Evolutionary conservation across 2,797 vertebrate genomes (phyloP), one percentile per base, ranked within the genome.

Genomic region (Podarcis lilfordi): DNA sequence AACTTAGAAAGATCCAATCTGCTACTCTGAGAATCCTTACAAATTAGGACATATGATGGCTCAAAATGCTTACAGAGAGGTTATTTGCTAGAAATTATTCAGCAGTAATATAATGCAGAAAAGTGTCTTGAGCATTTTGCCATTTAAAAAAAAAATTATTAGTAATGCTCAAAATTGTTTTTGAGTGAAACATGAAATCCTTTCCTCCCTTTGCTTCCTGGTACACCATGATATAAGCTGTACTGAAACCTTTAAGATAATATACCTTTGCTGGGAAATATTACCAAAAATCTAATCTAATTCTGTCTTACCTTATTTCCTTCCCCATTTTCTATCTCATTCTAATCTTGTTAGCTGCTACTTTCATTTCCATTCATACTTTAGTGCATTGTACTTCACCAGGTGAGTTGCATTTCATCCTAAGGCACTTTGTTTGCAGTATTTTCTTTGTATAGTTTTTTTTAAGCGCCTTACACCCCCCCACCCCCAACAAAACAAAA

Each of bases 171-270:
- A 8, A 27, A 37, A 17, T 66, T 66, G 79, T 89, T 80, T 89
- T 89, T 91, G 89, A 90, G 88, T 92, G 90, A 91, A 94, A 92
- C 90, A 88, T 86, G 71, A 91, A 84, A 94, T 2, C 5, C 35
- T 37, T 29, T n/a, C 11, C 5, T 4, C 9, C 4, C 21, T 35
- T 23, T 10, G 8, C 23, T 15, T 40, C 11, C 61, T 32, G 21
- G 19, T 75, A 75, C 35, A 8, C 23, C 74, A 40, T 75, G 35
- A 37, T 23, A 75, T 8, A 40, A 75, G 35, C 35, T 40, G 74
- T 75, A 40, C 35, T 75, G 9, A 75, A 75, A 75, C 7, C 35
- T 68, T 25, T 75, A 75, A 40, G 19, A 40, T 8, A 40, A 37
- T 75, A 21, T 75, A 75, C 9, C 10, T 27, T 29, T 69, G 50